Percentiles rank a stretch among this genome's conserved stretches.
Conservation (phyloP, 2,888 invertebrate species). For the Megalurothrips usitatus region DNA sequence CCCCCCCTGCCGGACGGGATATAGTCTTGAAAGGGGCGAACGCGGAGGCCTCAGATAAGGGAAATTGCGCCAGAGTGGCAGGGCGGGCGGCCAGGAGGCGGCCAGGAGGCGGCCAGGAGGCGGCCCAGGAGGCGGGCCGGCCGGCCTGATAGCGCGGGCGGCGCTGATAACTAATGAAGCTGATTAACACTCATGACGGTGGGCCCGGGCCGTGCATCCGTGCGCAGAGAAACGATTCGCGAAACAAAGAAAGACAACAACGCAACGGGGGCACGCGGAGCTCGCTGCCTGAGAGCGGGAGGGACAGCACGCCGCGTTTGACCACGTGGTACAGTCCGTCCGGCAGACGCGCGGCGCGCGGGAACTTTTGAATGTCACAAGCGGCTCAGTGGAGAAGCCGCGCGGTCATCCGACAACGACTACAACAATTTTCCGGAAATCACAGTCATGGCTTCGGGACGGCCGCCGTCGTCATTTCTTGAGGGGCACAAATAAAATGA, state of each 20-base stretch:
- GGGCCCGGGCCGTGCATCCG: neutral
- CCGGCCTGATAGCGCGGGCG: conserved; percentile 16
- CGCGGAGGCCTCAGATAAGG: conserved; percentile 7
- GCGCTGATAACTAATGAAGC: conserved; percentile 30
- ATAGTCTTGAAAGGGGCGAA: conserved; percentile 22
- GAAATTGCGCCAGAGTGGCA: conserved; percentile 6
- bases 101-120: neutral
- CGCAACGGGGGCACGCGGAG: too few relatives aligned
- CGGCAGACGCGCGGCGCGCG: neutral
- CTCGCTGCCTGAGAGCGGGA: too few relatives aligned
- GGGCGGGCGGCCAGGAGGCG: neutral
- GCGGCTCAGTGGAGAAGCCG: neutral
- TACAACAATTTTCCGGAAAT: conserved; percentile 1
- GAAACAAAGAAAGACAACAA: neutral
- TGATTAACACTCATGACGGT: conserved; percentile 5
- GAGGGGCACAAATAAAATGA: neutral
- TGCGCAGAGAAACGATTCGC: neutral
- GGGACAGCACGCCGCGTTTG: too few relatives aligned
- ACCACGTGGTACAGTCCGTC: too few relatives aligned
- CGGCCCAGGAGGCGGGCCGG: neutral
- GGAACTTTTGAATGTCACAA: neutral
- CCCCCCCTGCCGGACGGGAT: conserved; percentile 27
- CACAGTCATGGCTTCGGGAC: conserved; percentile 28
- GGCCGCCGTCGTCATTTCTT: neutral
- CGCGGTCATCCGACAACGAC: neutral